These are phyloP conservation scores for Cebidichthys violaceus DNA, from an alignment of 2,113 vertebrate genomes.

Conservation along the genomic window DNA sequence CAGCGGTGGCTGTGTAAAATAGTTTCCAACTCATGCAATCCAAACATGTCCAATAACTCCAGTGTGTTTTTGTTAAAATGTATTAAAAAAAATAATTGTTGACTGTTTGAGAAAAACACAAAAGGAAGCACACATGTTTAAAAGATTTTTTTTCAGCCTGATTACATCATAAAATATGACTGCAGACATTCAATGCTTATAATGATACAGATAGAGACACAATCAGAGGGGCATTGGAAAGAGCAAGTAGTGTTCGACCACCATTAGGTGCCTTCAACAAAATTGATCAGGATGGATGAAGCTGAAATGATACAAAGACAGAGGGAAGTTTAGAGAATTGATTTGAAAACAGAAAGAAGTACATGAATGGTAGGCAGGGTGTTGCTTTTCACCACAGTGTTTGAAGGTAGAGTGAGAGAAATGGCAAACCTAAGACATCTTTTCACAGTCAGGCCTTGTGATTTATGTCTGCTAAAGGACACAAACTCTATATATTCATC, in stretches of 20 bases:
- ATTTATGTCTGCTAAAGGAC: slow-evolving; percentile 9
- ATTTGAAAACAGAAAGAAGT: slow-evolving; percentile 5
- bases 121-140: neutral
- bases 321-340: slow-evolving; percentile 3
- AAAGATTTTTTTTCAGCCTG: neutral
- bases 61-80: neutral
- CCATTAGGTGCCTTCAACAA: neutral
- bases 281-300: neutral
- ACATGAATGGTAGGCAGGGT: neutral
- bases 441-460: neutral
- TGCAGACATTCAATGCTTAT: neutral
- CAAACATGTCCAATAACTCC: neutral
- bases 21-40: neutral
- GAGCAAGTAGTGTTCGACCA: neutral
- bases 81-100: too few species aligned
- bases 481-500: neutral
- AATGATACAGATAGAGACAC: neutral
- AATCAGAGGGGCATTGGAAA: neutral
- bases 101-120: neutral
- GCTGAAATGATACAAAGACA: neutral
- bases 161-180: neutral
- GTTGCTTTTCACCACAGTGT: slow-evolving; percentile 17
- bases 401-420: neutral
- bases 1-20: neutral
- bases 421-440: neutral